Evolutionary conservation across 1,140 invertebrate genomes (phyloP).

Genomic region (Schmidtea mediterranea): DNA sequence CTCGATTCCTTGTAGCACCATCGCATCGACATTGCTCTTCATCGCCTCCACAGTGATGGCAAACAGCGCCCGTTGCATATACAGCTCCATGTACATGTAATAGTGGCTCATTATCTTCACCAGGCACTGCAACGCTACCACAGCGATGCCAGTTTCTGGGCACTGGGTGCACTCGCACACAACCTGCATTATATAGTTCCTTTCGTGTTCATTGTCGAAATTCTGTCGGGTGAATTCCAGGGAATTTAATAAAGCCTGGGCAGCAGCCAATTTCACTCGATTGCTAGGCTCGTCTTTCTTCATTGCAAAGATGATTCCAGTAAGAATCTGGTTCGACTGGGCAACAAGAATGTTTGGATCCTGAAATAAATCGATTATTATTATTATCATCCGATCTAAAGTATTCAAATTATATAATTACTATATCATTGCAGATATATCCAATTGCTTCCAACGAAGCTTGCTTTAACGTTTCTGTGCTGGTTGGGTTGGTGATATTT

Average conservation of each 20-base stretch:
- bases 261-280: conserved; percentile 49
- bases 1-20: conserved; percentile 90
- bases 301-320: conserved; percentile 95
- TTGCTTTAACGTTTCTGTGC: conserved; percentile 74
- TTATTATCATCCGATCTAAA: conserved; percentile 36
- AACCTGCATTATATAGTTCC: conserved; percentile 98
- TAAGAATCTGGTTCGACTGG: conserved; percentile 80
- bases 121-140: conserved; percentile 80
- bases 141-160: conserved; percentile 47
- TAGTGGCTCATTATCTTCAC: conserved; percentile 96
- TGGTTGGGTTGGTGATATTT: conserved; percentile 51
- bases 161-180: conserved; percentile 54
- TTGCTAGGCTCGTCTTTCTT: conserved; percentile 44
- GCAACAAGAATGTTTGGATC: conserved; percentile 62
- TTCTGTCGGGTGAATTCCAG: conserved; percentile 93
- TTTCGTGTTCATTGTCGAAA: conserved; percentile 80
- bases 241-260: conserved; percentile 82
- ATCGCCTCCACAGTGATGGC: conserved; percentile 93
- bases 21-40: conserved; percentile 78
- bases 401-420: conserved; percentile 18
- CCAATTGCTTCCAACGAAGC: conserved; percentile 84
- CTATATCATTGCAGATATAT: conserved; percentile 49
- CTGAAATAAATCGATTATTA: conserved; percentile 30
- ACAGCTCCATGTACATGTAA: conserved; percentile 94
- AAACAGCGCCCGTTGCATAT: conserved; percentile 91